phyloP scores from a whole-genome alignment of 2,888 invertebrate genomes.

The Neria commutata region DNA sequence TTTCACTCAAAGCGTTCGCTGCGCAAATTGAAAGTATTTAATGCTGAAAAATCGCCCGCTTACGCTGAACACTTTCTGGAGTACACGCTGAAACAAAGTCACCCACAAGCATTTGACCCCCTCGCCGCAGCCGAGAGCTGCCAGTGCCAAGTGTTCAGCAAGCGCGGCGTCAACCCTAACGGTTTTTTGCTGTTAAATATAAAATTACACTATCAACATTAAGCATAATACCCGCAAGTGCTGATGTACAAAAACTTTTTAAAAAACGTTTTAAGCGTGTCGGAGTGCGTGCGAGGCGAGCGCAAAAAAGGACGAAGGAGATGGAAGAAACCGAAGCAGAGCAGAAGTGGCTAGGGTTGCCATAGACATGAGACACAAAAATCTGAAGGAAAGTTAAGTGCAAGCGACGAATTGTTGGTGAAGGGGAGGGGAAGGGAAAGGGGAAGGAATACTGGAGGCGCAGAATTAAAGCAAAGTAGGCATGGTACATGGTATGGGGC shows the following conservation, averaged over 20 bases:
- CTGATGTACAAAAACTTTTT: constrained; percentile 22
- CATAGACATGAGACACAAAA: background rate
- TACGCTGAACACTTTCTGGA: too few species aligned
- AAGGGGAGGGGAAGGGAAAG: too few species aligned
- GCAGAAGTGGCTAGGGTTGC: constrained; percentile 34
- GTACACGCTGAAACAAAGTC: background rate
- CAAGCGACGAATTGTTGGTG: too few species aligned
- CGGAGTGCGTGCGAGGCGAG: constrained; percentile 23
- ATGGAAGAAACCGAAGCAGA: constrained; percentile 6
- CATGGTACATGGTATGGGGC: too few species aligned
- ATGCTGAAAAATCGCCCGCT: background rate
- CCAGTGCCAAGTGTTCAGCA: too few species aligned
- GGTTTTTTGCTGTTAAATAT: constrained; percentile 41
- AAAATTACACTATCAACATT: constrained; percentile 55
- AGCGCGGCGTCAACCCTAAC: constrained; percentile 3
- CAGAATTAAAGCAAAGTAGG: too few species aligned
- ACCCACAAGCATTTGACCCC: background rate
- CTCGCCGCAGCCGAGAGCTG: too few species aligned
- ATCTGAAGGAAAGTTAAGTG: too few species aligned
- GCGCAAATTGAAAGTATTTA: background rate
- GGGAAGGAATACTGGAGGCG: too few species aligned
- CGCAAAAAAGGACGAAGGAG: constrained; percentile 12
- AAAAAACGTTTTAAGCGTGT: constrained; percentile 46
- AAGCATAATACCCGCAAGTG: constrained; percentile 54
- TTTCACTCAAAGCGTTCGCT: too few species aligned